These are phyloP conservation scores for Dynastes tityus DNA, from an alignment of 2,888 invertebrate species.

Conservation along the genomic window DNA sequence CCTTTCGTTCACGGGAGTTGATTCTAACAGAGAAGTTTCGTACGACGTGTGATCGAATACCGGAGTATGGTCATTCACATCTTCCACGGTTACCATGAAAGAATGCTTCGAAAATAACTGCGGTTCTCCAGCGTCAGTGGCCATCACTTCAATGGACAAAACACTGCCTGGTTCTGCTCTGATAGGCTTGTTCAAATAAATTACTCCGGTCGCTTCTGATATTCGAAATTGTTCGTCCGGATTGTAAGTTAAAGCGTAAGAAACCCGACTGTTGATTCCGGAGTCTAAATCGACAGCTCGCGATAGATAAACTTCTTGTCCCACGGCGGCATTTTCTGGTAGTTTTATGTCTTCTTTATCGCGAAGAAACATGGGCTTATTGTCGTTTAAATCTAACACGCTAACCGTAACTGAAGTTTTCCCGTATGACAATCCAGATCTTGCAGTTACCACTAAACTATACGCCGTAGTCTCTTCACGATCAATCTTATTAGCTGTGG, in stretches of 20 bases:
- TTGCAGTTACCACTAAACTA: constrained; percentile 85
- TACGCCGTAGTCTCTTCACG: constrained; percentile 86
- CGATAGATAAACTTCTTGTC: constrained; percentile 92
- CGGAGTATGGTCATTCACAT: constrained; percentile 97
- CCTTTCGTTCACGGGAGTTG: constrained; percentile 90
- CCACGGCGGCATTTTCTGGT: constrained; percentile 92
- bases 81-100: constrained; percentile 82
- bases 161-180: constrained; percentile 81
- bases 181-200: constrained; percentile 88
- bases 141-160: constrained; percentile 84
- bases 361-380: constrained; percentile 86
- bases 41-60: constrained; percentile 94
- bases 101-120: constrained; percentile 83
- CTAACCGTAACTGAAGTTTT: constrained; percentile 86
- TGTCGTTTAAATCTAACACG: constrained; percentile 92
- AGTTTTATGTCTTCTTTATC: constrained; percentile 86
- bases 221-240: constrained; percentile 88
- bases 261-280: constrained; percentile 89
- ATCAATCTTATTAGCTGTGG: constrained; percentile 85
- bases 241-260: constrained; percentile 86
- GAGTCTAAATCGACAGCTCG: constrained; percentile 90
- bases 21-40: constrained; percentile 92
- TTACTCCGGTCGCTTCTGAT: constrained; percentile 89
- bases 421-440: constrained; percentile 83
- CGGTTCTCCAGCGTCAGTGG: constrained; percentile 87